Evolutionary conservation across 2,113 vertebrate genomes (phyloP), one percentile per base, ranked within the genome.

Genomic region (Spea bombifrons): DNA sequence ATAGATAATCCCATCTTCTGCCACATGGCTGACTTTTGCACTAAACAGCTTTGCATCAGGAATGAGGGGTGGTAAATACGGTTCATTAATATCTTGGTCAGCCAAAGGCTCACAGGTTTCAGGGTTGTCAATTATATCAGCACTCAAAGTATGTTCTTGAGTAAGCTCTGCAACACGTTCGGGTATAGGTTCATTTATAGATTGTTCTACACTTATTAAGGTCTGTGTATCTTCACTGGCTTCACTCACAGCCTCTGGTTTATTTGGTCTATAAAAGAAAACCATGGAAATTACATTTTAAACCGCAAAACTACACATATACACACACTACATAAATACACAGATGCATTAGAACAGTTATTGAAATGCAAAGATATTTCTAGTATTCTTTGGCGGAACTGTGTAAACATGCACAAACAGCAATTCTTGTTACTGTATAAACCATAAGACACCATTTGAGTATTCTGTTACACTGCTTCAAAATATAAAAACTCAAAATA

Each of bases 1-100:
- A 65, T 95, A 95, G 84, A 99, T 91, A 67, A 94, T 87, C 66
- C 97, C 96, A 66, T 97, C 92, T 0, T 86, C 85, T 81, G 90
- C 92, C 74, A 99, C 8, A 2, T 87, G 94, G 50, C 91, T 93
- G 47, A 99, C 87, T 59, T 47, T 65, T 82, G 94, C 91, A 16
- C 84, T 83, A 66, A 92, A 89, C 69, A 80, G 46, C 80, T 92
- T 88, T 0, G 55, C 71, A 45, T 85, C 82, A 2, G 96, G 96
- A 77, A 97, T 80, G 84, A 89, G 15, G 6, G 94, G 94, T 45
- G 92, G 87, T 44, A 84, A 87, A 80, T 98, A 98, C 5, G 82
- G 76, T 65, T 83, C 75, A 5, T 85, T 86, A 15, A 3, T 1
- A 83, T 9, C 78, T 75, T 81, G 67, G n/a, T 63, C 73, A 83